Conservation (phyloP, 2,113 vertebrate species). For the Sturnus vulgaris region DNA sequence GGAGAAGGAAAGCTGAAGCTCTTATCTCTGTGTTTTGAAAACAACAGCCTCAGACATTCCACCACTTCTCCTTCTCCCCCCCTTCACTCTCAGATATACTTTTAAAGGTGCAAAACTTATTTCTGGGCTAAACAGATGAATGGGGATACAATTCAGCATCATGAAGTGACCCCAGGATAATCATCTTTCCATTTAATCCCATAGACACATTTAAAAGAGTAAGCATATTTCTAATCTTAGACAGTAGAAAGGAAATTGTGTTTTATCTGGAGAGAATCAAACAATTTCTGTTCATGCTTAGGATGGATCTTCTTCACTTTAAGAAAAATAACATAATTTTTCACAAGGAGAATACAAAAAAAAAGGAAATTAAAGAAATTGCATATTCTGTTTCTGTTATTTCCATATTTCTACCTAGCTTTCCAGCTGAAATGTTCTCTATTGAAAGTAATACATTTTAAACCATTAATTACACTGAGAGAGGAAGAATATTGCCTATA, state of each 20-base stretch:
- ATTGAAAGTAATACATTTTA: neutral
- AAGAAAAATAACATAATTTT: neutral
- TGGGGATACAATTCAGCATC: too few species aligned
- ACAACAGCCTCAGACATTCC: too few species aligned
- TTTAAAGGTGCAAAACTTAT: too few species aligned
- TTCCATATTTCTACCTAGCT: neutral
- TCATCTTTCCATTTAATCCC: neutral
- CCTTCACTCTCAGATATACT: too few species aligned
- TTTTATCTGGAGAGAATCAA: neutral
- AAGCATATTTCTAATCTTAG: neutral
- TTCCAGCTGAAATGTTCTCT: neutral
- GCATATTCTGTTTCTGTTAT: neutral
- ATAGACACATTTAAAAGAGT: neutral
- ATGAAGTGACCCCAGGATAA: too few species aligned
- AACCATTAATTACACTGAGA: neutral
- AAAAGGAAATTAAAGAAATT: neutral
- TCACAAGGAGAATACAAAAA: neutral
- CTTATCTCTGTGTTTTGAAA: too few species aligned
- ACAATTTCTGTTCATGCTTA: neutral
- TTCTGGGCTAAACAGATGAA: too few species aligned
- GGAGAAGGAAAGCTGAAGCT: too few species aligned
- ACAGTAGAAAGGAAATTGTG: neutral
- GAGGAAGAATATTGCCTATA: neutral
- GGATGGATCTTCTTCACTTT: neutral
- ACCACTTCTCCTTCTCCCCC: too few species aligned